These are phyloP conservation scores for Synergus laeviventris DNA, from an alignment of 2,888 invertebrate genomes.

Conservation along the genomic window DNA sequence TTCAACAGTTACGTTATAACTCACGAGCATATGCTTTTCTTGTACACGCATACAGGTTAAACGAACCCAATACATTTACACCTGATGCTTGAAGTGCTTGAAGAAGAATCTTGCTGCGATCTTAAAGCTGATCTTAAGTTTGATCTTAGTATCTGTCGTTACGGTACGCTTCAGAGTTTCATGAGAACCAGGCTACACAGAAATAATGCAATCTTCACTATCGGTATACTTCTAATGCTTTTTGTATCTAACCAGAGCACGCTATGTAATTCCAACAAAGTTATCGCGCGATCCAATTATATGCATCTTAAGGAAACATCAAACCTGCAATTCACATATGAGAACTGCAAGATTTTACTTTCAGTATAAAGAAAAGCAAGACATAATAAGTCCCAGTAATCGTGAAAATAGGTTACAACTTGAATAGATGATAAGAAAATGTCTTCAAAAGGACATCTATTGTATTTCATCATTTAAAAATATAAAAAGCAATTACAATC, in stretches of 20 bases:
- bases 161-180: constrained; percentile 45
- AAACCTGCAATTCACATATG: background rate
- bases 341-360: constrained; percentile 17
- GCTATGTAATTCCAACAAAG: constrained; percentile 31
- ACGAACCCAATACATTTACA: constrained; percentile 33
- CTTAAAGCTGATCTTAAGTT: constrained; percentile 33
- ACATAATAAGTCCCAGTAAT: no score
- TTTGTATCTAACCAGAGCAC: constrained; percentile 39
- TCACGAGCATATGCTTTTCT: constrained; percentile 39
- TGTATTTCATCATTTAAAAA: no score
- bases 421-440: no score
- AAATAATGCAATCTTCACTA: constrained; percentile 51
- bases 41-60: constrained; percentile 13
- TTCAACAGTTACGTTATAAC: constrained; percentile 74
- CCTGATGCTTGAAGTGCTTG: constrained; percentile 16
- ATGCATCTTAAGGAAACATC: constrained; percentile 31
- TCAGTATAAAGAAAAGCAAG: background rate
- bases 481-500: no score
- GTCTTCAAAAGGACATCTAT: no score
- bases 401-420: no score
- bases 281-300: constrained; percentile 31
- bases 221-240: constrained; percentile 43
- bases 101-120: constrained; percentile 41
- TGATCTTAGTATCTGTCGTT: constrained; percentile 43
- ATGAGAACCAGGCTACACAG: constrained; percentile 48